A percentile compares a stretch with the other conserved stretches of the same genome.
These are phyloP conservation scores for Drosophila ficusphila DNA, from an alignment of 1,140 invertebrate genomes.

Conservation along the genomic window DNA sequence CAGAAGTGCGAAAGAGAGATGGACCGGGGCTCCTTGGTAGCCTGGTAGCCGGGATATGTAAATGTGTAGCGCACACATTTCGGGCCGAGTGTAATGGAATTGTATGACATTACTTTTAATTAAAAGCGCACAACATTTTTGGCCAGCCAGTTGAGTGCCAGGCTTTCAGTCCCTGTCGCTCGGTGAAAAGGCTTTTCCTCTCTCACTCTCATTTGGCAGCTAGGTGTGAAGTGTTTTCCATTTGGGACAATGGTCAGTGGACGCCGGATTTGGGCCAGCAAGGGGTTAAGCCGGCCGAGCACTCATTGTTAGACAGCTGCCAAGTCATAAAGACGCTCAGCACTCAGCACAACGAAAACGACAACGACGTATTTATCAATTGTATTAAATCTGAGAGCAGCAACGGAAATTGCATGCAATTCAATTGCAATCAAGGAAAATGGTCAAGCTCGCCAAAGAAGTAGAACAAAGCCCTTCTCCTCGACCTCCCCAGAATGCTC, in stretches of 20 bases:
- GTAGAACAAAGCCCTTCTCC: conserved; percentile 11
- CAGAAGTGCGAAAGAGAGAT: conserved; percentile 3
- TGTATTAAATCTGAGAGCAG: conserved; percentile 69
- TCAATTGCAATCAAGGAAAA: conserved; percentile 69
- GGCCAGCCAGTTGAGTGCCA: conserved; percentile 63
- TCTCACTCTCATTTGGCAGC: conserved; percentile 57
- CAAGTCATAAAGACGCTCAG: conserved; percentile 51
- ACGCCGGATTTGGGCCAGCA: conserved; percentile 1
- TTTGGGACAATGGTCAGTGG: conserved; percentile 29
- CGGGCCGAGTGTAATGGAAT: conserved; percentile 77
- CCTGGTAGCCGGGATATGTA: conserved; percentile 67
- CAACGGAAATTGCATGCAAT: conserved; percentile 72
- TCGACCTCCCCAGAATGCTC: too few relatives aligned
- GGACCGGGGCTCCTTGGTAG: conserved; percentile 26
- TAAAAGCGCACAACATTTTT: conserved; percentile 83
- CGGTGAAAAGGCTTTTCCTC: conserved; percentile 29
- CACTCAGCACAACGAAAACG: conserved; percentile 9
- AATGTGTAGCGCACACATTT: conserved; percentile 81
- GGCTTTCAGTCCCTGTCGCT: conserved; percentile 34
- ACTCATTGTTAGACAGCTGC: conserved; percentile 50
- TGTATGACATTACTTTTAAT: conserved; percentile 84
- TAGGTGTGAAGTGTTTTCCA: conserved; percentile 59
- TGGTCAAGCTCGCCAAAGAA: conserved; percentile 16
- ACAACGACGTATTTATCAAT: conserved; percentile 56
- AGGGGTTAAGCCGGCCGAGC: conserved; percentile 47